Percentiles rank a stretch among this genome's conserved stretches.
Conservation (phyloP, 2,797 vertebrate genomes). For the Eidolon dupreanum region DNA sequence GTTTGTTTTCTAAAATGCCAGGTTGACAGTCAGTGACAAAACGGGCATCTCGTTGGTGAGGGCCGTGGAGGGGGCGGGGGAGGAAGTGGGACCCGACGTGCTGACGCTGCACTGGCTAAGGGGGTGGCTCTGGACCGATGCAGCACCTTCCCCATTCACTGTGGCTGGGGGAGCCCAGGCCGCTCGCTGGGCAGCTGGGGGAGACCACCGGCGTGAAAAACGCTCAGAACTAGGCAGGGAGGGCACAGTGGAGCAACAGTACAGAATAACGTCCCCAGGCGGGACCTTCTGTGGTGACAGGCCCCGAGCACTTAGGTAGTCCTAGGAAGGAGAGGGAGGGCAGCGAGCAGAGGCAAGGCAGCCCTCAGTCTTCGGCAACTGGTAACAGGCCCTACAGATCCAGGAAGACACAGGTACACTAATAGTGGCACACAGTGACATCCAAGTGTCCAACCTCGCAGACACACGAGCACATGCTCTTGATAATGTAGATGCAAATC, state of each 20-base stretch:
- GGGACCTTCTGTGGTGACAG: slow-evolving; percentile 52
- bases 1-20: slow-evolving; percentile 27
- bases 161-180: slow-evolving; percentile 56
- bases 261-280: slow-evolving; percentile 3
- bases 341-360: neutral
- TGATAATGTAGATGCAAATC: neutral
- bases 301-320: neutral
- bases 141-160: neutral
- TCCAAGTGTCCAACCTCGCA: neutral
- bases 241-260: neutral
- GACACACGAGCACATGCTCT: neutral
- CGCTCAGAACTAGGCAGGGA: neutral
- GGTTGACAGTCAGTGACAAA: slow-evolving; percentile 22
- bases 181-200: slow-evolving; percentile 48
- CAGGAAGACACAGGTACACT: neutral
- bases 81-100: neutral
- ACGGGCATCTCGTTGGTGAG: slow-evolving; percentile 9
- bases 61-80: neutral
- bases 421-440: neutral
- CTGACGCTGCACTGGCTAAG: slow-evolving; percentile 50
- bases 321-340: neutral
- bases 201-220: slow-evolving; percentile 66
- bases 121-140: slow-evolving; percentile 48
- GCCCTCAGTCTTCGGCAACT: neutral
- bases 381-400: neutral